phyloP scores from a whole-genome alignment of 2,888 invertebrate genomes.

The Xylota segnis region DNA sequence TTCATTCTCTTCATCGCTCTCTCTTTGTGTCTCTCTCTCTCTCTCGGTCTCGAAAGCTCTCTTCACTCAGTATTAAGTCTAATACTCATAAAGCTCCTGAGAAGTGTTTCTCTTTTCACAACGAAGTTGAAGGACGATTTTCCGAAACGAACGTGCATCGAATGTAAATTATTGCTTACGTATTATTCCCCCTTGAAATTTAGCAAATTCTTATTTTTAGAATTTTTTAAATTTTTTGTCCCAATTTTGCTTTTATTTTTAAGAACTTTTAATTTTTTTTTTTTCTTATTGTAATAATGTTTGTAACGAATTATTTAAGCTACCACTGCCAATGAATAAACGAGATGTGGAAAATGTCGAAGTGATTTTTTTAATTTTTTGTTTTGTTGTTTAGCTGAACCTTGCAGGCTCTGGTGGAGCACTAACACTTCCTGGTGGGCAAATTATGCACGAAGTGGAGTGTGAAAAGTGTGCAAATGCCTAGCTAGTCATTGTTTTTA shows the following conservation, averaged over 20 bases:
- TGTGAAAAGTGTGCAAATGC: constrained; percentile 5
- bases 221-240: constrained; percentile 6
- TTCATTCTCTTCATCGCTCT: constrained; percentile 25
- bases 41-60: not conserved
- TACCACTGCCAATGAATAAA: constrained; percentile 75
- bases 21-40: not conserved
- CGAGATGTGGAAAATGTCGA: constrained; percentile 61
- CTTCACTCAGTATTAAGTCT: constrained; percentile 48
- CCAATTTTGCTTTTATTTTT: constrained; percentile 31
- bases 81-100: constrained; percentile 39
- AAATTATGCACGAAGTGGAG: not conserved
- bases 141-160: constrained; percentile 1
- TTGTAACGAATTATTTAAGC: constrained; percentile 70
- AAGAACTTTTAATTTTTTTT: constrained; percentile 50
- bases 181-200: not conserved
- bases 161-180: constrained; percentile 16
- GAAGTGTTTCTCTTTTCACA: constrained; percentile 2
- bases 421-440: not conserved
- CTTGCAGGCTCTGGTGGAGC: not conserved
- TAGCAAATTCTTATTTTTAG: constrained; percentile 45
- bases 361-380: not conserved
- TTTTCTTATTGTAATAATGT: constrained; percentile 52
- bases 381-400: not conserved
- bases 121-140: constrained; percentile 2
- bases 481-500: constrained; percentile 5